Evolutionary conservation across 2,888 invertebrate species (phyloP), one percentile per base, ranked within the genome.

Genomic region (Carabus problematicus): DNA sequence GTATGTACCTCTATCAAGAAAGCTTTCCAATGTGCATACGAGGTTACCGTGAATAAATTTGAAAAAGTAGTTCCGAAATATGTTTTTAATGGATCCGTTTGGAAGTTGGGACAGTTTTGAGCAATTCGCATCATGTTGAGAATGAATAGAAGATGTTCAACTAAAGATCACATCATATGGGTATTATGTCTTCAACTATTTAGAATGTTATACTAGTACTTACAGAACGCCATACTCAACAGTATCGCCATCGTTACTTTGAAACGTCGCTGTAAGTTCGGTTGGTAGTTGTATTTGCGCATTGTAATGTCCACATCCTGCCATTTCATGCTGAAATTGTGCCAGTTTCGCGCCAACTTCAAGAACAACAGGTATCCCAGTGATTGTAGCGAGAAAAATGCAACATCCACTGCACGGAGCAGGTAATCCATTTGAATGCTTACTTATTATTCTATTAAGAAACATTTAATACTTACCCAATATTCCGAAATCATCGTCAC

Each of bases 211-310:
- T 45, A 9, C 43, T 8, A 8, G 18, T 8, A 63, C 16, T 52
- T 63, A 81, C 82, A 76, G 70, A 77, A 66, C 49, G 80, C 81
- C 7, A 79, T 74, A 16, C 73, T 62, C 74, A 80, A 75, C 12
- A 80, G 72, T 8, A 76, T 72, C 8, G 72, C 68, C 4, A 78
- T 73, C 14, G 81, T 74, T 9, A 77, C 47, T 18, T 79, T 76
- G 56, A 77, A 76, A 56, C 75, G 75, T 52, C 73, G 74, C 40
- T 76, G 77, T 16, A 78, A 70, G 49, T 76, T 73, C 12, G 70
- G 66, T 3, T 77, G 73, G 58, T 73, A 70, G 7, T 74, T 73
- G 64, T 79, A 79, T 18, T 73, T 73, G 58, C 75, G 74, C 77
- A 80, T 78, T 1, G 76, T 74, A 29, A 74, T 72, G 71, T 82